Evolutionary conservation across 2,888 invertebrate species (phyloP).

Genomic region (Clostera curtula): DNA sequence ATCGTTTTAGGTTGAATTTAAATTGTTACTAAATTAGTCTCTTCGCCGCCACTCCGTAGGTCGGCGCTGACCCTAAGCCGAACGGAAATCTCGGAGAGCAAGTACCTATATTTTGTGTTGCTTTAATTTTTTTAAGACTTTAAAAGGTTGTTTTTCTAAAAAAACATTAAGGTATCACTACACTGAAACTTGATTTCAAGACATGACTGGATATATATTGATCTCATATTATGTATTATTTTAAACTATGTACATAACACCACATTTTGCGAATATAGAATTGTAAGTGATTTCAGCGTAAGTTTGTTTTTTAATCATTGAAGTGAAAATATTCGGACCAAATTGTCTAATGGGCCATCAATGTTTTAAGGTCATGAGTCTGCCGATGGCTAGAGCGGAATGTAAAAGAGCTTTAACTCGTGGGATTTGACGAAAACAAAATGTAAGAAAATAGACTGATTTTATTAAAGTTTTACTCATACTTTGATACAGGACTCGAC

Average conservation of each 20-base stretch:
- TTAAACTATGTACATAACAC: slow-evolving; percentile 49
- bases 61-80: too few species aligned
- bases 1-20: too few species aligned
- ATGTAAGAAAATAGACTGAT: slow-evolving; percentile 62
- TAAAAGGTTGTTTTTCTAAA: slow-evolving; percentile 32
- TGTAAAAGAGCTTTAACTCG: slow-evolving; percentile 63
- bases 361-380: slow-evolving; percentile 35
- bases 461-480: slow-evolving; percentile 61
- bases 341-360: slow-evolving; percentile 43
- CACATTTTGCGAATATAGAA: slow-evolving; percentile 35
- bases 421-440: slow-evolving; percentile 53
- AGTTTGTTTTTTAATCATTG: slow-evolving; percentile 16
- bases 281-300: slow-evolving; percentile 29
- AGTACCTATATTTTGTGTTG: slow-evolving; percentile 15
- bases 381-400: slow-evolving; percentile 44
- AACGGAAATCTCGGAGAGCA: slow-evolving; percentile 3
- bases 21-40: too few species aligned
- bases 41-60: too few species aligned
- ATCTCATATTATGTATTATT: slow-evolving; percentile 66
- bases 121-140: too few species aligned
- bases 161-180: slow-evolving; percentile 32
- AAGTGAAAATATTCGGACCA: slow-evolving; percentile 44
- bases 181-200: slow-evolving; percentile 36
- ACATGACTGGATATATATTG: slow-evolving; percentile 56
- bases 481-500: slow-evolving; percentile 65